Evolutionary conservation across 1,140 invertebrate genomes (phyloP), one percentile per base, ranked within the genome.

Genomic region (Oscheius sp.): DNA sequence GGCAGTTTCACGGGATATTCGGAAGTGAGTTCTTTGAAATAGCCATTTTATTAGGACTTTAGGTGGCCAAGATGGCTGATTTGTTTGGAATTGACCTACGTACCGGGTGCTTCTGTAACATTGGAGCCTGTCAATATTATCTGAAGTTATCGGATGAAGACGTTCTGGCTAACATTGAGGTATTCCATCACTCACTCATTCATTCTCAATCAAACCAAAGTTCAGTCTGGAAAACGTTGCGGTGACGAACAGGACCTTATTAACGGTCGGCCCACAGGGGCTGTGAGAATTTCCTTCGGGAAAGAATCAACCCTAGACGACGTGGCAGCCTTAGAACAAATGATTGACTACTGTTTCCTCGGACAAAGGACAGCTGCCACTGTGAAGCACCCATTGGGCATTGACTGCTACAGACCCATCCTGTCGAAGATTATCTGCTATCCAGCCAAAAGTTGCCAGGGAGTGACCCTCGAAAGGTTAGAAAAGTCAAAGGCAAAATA

Each of bases 81-180:
- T 83, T 95, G 26, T 90, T 93, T 83, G 90, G 91, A 70, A 91
- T 97, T 65, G 90, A 91, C 79, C 82, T 98, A 20, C 88, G 95
- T 77, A 94, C 92, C 1, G 94, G 95, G 0, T 97, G 94, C 85
- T 95, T 96, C 84, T 98, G 95, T 84, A 97, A 97, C 87, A 91
- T 94, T 3, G 95, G 95, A 23, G 92, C 94, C 3, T 97, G 95
- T 86, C 91, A 95, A 85, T 86, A 89, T 36, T 91, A 92, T 83
- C 86, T 97, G 29, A 85, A 87, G 2, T 84, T 94, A 7, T 88
- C 88, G 0, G 88, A 90, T 45, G 83, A 89, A 2, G 89, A 92
- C 42, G 86, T 95, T 69, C 89, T 89, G 36, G 86, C 88, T 26
- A 92, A 95, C 82, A 93, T 90, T 84, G 88, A 91, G 85, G 89